These are phyloP conservation scores for Triplophysa dalaica DNA, from an alignment of 2,113 vertebrate genomes.

Conservation along the genomic window DNA sequence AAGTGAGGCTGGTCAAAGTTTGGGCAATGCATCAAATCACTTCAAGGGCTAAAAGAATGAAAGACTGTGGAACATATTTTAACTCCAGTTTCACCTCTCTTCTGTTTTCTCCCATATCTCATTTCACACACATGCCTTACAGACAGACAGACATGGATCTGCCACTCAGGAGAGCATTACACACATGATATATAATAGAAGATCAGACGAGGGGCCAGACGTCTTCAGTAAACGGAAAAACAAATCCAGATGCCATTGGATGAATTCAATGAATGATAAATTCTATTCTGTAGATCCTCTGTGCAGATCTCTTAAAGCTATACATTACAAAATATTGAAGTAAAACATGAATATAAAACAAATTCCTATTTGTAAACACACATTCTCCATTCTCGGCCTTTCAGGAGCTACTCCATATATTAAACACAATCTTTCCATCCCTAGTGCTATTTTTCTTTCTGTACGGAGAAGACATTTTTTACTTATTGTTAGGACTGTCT, in stretches of 20 bases:
- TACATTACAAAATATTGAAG: no score
- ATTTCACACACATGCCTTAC: constrained; percentile 2
- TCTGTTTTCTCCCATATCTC: not conserved
- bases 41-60: constrained; percentile 14
- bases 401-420: not conserved
- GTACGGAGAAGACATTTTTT: constrained; percentile 13
- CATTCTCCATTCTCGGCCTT: not conserved
- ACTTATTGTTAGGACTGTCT: constrained; percentile 26
- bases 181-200: constrained; percentile 23
- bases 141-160: constrained; percentile 13
- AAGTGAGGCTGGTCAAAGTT: constrained; percentile 17
- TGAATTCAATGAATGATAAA: not conserved
- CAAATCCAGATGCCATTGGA: not conserved
- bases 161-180: constrained; percentile 5
- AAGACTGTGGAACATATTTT: not conserved
- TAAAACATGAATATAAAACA: no score
- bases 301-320: no score
- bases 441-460: constrained; percentile 5
- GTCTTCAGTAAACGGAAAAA: constrained; percentile 9
- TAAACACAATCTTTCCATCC: constrained; percentile 23
- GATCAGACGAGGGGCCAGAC: not conserved
- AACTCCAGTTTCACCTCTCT: not conserved
- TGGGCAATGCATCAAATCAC: constrained; percentile 20
- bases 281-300: no score
- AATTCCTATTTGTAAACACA: not conserved